A percentile compares a stretch with the other conserved stretches of the same genome.
Conservation (phyloP, 1,140 invertebrate genomes). For the Asbolus verrucosus region DNA sequence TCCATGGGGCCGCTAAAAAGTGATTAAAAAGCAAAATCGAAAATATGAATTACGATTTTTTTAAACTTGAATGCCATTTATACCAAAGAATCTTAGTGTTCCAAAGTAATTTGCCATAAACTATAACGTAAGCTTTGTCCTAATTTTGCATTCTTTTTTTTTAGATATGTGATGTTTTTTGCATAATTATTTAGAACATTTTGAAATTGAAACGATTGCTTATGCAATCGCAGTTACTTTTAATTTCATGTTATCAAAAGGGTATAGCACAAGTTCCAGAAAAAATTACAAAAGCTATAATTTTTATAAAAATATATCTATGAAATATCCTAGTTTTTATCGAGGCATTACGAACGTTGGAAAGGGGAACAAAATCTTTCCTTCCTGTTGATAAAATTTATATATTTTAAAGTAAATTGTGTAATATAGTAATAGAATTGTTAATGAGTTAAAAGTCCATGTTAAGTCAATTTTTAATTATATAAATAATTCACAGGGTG, state of each 20-base stretch:
- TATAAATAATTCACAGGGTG: neutral
- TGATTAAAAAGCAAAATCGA: too few species aligned
- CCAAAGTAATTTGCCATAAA: conserved; percentile 20
- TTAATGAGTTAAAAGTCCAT: conserved; percentile 16
- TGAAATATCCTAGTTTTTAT: conserved; percentile 21
- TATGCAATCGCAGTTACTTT: too few species aligned
- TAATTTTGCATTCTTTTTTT: too few species aligned
- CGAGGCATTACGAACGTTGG: conserved; percentile 1
- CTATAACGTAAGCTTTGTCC: too few species aligned
- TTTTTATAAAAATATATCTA: conserved; percentile 34
- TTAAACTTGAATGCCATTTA: conserved; percentile 12
- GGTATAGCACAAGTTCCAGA: conserved; percentile 36
- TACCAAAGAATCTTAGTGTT: conserved; percentile 36
- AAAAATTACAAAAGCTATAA: conserved; percentile 20
- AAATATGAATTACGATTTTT: too few species aligned
- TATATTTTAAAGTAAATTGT: conserved; percentile 18
- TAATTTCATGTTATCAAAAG: neutral
- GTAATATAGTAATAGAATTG: neutral
- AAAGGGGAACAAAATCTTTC: neutral
- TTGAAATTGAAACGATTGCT: too few species aligned
- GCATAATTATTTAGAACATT: too few species aligned
- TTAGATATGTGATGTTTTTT: too few species aligned
- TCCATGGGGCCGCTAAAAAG: too few species aligned
- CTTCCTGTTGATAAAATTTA: neutral
- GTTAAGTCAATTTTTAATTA: conserved; percentile 13